Conservation (phyloP, 2,113 vertebrate species). For the Carassius gibelio region DNA sequence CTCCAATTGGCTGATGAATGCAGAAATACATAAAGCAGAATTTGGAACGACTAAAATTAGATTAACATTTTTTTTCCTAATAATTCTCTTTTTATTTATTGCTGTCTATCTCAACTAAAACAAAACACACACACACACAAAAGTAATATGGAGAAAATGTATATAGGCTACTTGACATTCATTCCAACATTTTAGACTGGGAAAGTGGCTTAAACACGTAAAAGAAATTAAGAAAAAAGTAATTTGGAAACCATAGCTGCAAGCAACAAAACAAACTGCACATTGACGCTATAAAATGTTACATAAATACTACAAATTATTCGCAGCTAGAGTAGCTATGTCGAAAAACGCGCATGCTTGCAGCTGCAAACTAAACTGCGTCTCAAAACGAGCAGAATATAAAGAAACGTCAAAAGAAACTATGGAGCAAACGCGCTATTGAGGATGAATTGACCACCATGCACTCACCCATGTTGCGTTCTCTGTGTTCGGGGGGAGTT, state of each 20-base stretch:
- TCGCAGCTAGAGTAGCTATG: not conserved
- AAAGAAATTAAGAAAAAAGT: not conserved
- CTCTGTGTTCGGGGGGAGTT: slow-evolving; percentile 23
- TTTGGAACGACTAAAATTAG: not conserved
- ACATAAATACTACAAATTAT: not conserved
- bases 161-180: too few relatives aligned
- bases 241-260: not conserved
- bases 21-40: not conserved
- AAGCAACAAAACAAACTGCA: not conserved
- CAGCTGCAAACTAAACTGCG: not conserved
- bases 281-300: not conserved
- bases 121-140: not conserved
- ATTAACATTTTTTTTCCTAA: not conserved
- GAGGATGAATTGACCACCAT: not conserved
- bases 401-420: not conserved
- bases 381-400: not conserved
- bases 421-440: not conserved
- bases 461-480: slow-evolving; percentile 56
- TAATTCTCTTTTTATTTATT: not conserved
- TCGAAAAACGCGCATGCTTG: not conserved
- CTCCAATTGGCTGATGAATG: not conserved
- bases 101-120: not conserved
- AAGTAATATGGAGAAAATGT: too few relatives aligned
- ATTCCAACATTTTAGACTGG: too few relatives aligned
- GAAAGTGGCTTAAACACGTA: not conserved